Conservation (phyloP, 2,797 vertebrate species). For the Myripristis jacobus region DNA sequence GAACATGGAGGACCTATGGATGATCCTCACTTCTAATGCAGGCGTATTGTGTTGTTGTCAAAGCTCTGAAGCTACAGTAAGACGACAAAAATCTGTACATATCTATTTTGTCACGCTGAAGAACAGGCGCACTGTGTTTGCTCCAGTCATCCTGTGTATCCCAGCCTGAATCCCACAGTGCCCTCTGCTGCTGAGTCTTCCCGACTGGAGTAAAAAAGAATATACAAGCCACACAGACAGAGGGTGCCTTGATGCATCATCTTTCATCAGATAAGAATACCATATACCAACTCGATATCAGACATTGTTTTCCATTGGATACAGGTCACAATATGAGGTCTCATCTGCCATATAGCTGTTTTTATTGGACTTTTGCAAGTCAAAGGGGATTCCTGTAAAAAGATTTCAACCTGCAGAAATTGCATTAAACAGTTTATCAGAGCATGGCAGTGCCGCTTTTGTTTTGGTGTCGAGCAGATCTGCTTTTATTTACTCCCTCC, state of each 20-base stretch:
- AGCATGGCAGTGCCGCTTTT: too few relatives aligned
- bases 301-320: conserved; percentile 5
- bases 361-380: conserved; percentile 6
- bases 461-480: too few relatives aligned
- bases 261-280: conserved; percentile 39
- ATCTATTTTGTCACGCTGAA: conserved; percentile 7
- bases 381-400: background rate
- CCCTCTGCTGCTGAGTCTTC: conserved; percentile 70
- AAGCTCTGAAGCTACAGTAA: background rate
- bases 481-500: too few relatives aligned
- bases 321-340: background rate
- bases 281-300: conserved; percentile 33
- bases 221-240: conserved; percentile 2
- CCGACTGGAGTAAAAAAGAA: conserved; percentile 15
- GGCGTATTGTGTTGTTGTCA: conserved; percentile 1
- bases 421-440: too few relatives aligned
- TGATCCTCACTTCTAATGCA: background rate
- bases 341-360: background rate
- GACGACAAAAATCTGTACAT: background rate
- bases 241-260: conserved; percentile 2
- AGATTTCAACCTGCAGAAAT: too few relatives aligned
- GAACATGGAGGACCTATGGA: background rate
- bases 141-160: conserved; percentile 3
- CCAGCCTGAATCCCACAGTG: conserved; percentile 56
- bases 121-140: conserved; percentile 27